phyloP scores from a whole-genome alignment of 1,140 invertebrate genomes.

The Zaprionus gabonicus region DNA sequence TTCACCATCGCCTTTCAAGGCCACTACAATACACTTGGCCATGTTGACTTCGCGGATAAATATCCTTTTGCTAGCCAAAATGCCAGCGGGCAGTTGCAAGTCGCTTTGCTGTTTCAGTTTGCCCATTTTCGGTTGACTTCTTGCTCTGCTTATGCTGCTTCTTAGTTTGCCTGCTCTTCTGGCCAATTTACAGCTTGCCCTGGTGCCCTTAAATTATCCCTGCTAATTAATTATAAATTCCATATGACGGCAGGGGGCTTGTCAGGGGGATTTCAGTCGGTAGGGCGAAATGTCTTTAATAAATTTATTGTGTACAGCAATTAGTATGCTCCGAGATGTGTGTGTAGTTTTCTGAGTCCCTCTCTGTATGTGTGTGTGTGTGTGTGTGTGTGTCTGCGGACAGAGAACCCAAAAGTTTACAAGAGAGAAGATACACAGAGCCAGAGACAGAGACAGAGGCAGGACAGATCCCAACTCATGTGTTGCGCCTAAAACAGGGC shows the following conservation, averaged over 20 bases:
- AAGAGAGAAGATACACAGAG: constrained; percentile 26
- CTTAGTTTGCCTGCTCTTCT: not conserved
- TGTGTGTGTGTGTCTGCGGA: constrained; percentile 19
- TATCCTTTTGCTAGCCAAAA: not conserved
- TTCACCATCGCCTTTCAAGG: not conserved
- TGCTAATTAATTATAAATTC: constrained; percentile 78
- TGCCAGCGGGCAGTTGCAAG: not conserved
- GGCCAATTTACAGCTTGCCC: constrained; percentile 33
- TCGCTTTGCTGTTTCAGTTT: constrained; percentile 3
- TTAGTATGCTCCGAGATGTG: constrained; percentile 52
- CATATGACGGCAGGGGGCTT: constrained; percentile 14
- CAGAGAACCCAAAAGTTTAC: constrained; percentile 44
- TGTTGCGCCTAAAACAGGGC: constrained; percentile 65
- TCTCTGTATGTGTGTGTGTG: constrained; percentile 31
- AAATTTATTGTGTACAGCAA: constrained; percentile 77
- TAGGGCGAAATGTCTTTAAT: constrained; percentile 62
- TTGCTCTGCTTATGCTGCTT: not conserved
- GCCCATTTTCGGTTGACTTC: not conserved
- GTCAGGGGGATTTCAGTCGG: constrained; percentile 6
- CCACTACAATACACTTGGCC: not conserved
- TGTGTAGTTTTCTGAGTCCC: constrained; percentile 4
- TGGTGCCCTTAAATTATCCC: constrained; percentile 55
- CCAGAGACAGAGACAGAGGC: not conserved
- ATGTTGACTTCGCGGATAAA: not conserved
- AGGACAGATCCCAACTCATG: constrained; percentile 32